Evolutionary conservation across 1,140 invertebrate genomes (phyloP).

Genomic region (Drepana arcuata): DNA sequence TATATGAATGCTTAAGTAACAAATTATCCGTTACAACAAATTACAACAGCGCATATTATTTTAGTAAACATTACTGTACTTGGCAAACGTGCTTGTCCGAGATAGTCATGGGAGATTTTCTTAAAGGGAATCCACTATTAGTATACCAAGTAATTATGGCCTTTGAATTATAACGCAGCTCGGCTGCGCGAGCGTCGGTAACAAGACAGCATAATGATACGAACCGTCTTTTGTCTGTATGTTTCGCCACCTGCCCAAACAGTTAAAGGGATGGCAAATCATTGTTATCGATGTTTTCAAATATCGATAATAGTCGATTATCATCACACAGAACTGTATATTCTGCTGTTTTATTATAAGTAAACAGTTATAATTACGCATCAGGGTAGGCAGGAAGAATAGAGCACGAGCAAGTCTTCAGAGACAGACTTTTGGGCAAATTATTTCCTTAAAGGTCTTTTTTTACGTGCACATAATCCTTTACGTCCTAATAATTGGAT

Average conservation of each 20-base stretch:
- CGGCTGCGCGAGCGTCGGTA: conserved; percentile 55
- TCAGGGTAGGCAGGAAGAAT: not conserved
- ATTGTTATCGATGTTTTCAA: conserved; percentile 4
- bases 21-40: too few relatives aligned
- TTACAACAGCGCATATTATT: too few relatives aligned
- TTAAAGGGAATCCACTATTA: conserved; percentile 24
- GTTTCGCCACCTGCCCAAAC: conserved; percentile 70
- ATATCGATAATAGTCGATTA: too few relatives aligned
- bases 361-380: not conserved
- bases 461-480: too few relatives aligned
- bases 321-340: too few relatives aligned
- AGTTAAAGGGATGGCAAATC: conserved; percentile 26
- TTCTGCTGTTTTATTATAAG: too few relatives aligned
- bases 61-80: conserved; percentile 2
- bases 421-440: too few relatives aligned
- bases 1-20: too few relatives aligned
- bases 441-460: too few relatives aligned
- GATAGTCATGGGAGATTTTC: conserved; percentile 14
- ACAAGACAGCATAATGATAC: conserved; percentile 69
- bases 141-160: conserved; percentile 55
- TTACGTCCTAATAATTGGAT: too few relatives aligned
- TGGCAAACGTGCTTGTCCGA: conserved; percentile 3
- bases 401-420: too few relatives aligned
- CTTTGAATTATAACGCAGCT: conserved; percentile 50
- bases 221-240: conserved; percentile 55